A percentile compares a stretch with the other conserved stretches of the same genome.
Evolutionary conservation across 2,113 vertebrate genomes (phyloP).

Genomic region (Heterocephalus glaber): DNA sequence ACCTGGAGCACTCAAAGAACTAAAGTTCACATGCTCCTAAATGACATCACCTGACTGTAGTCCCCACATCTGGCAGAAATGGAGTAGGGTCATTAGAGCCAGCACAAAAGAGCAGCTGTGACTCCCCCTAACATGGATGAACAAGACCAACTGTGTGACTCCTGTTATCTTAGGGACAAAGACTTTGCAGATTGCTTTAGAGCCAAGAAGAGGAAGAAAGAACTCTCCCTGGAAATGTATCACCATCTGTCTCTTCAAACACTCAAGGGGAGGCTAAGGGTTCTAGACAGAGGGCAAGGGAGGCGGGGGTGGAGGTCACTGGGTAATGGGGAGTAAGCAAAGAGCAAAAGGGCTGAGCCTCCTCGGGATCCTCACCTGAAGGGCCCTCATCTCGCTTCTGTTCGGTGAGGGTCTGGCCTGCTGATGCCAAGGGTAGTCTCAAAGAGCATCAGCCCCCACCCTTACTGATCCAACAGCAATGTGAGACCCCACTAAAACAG

Average conservation of each 20-base stretch:
- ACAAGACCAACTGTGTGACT: neutral
- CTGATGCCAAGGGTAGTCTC: neutral
- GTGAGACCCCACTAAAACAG: neutral
- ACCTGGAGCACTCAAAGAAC: neutral
- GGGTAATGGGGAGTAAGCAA: neutral
- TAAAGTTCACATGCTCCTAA: neutral
- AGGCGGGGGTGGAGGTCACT: neutral
- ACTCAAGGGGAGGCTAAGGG: neutral
- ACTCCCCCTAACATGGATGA: neutral
- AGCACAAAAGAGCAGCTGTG: neutral
- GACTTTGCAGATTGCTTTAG: neutral
- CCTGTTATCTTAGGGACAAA: neutral
- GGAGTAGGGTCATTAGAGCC: neutral
- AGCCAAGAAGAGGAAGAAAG: neutral
- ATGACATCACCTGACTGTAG: neutral
- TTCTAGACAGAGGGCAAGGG: neutral
- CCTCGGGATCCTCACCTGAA: neutral
- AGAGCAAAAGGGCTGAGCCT: neutral
- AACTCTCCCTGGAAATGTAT: neutral
- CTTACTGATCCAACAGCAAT: neutral
- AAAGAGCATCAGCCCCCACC: neutral
- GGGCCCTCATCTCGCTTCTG: neutral
- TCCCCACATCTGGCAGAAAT: neutral
- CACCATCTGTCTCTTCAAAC: neutral
- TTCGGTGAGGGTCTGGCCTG: neutral